Evolutionary conservation across 1,140 invertebrate genomes (phyloP), one percentile per base, ranked within the genome.

Genomic region (Oreohelix idahoensis): DNA sequence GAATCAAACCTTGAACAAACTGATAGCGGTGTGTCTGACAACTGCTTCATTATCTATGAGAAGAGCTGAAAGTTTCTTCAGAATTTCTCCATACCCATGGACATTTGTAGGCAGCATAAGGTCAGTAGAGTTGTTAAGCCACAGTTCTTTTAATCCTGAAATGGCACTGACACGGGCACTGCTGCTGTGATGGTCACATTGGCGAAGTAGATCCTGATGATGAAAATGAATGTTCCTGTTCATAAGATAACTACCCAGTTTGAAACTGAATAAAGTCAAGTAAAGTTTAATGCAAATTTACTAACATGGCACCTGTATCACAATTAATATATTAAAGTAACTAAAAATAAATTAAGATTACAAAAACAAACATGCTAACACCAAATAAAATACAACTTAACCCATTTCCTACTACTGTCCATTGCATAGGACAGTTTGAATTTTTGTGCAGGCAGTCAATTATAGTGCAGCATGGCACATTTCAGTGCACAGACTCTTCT

Each of bases 111-210:
- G 73, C 94, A 90, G 86, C 95, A 91, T 26, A 90, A 83, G 26
- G 91, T 93, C 1, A 97, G 92, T 10, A 58, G 15, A 42, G 51
- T 73, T 36, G 49, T 5, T 73, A 8, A 73, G 20, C 79, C 66
- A 73, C 10, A 96, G 92, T 83, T 96, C 95, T 84, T 94, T 95
- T 8, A 97, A 88, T 77, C 96, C 96, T 83, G 93, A 94, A 17
- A 96, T 92, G 0, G 95, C 95, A 86, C 96, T 95, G 70, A 93
- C 94, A 81, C 95, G 94, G 29, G 95, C 94, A 76, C 95, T 94
- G 5, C 94, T 94, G 90, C 96, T 97, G 88, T 96, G 95, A 93
- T 97, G 96, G 81, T 95, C 95, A 11, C 97, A 92, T 35, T 96
- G 94, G 20, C 94, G 94, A 5, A 97, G 88, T 0, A 96, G 92